These are phyloP conservation scores for Griposia aprilina DNA, from an alignment of 2,888 invertebrate genomes.

Conservation along the genomic window DNA sequence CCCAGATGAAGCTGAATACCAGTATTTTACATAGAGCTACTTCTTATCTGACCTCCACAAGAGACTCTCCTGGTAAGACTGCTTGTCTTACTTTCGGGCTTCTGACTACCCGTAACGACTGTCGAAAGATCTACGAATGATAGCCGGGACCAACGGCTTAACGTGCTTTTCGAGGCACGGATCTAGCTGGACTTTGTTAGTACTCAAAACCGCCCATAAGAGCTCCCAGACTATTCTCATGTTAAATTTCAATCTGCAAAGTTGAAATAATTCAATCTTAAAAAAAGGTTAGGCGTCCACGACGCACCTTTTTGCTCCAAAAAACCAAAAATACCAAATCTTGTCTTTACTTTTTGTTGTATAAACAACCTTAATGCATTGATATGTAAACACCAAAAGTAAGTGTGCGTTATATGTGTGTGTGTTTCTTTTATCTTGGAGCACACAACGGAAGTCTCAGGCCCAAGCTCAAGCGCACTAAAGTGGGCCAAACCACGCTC, in stretches of 20 bases:
- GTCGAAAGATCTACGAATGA: neutral
- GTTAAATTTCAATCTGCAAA: constrained; percentile 12
- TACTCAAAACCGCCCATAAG: neutral
- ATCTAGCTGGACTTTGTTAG: neutral
- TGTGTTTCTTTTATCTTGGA: constrained; percentile 57
- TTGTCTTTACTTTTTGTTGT: constrained; percentile 29
- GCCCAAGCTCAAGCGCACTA: constrained; percentile 69
- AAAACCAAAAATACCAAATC: constrained; percentile 19
- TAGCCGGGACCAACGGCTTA: neutral
- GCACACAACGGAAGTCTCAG: constrained; percentile 76
- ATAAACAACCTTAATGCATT: constrained; percentile 33
- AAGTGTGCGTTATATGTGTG: constrained; percentile 39
- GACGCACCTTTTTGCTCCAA: constrained; percentile 19
- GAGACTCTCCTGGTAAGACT: no score
- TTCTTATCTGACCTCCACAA: neutral
- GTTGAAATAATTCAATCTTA: neutral
- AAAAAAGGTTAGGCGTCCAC: neutral
- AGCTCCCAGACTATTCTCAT: neutral
- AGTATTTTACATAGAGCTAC: neutral
- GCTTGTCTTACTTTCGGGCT: neutral
- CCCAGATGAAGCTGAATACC: neutral
- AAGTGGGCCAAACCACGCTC: constrained; percentile 81
- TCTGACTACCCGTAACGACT: neutral
- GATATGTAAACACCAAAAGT: constrained; percentile 37
- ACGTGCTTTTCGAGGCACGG: neutral